Evolutionary conservation across 2,113 vertebrate species (phyloP), one percentile per base, ranked within the genome.

Genomic region (Marmota flaviventris): DNA sequence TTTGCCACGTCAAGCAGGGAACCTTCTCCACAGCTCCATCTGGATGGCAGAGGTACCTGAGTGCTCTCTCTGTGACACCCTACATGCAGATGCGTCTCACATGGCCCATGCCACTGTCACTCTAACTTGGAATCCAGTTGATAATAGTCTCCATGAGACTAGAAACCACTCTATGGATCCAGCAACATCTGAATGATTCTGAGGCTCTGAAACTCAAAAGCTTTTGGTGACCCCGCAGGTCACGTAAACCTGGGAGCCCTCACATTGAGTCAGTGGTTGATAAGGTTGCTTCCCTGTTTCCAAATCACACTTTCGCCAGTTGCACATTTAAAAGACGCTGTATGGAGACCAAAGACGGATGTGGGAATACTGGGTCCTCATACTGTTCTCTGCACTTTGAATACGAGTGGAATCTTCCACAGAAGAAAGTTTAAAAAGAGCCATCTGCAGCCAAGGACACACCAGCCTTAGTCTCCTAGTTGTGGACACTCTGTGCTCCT

Each of bases 81-180:
- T 45, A 45, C 1, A 1, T 45, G 45, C 45, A 45, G 45, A 45
- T 45, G 45, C 0, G 45, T 9, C 39, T 51, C 0, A 5, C 1
- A 2, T 17, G 22, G 14, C 13, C 18, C 18, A 0, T 32, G 42
- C 8, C n/a, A 37, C 13, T 70, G n/a, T 70, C 7, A 39, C n/a
- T 45, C 18, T 45, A 12, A 37, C 32, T 25, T 51, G 77, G n/a
- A 82, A 63, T 8, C 53, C 9, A 12, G 5, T 25, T 18, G 25
- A 37, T 17, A 25, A 48, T 11, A 34, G 2, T 11, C 8, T 27
- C n/a, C 5, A 2, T 8, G 51, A 51, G 42, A 18, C 42, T 51
- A 42, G 27, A 18, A 73, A 6, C 25, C 20, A 12, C 37, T 61
- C 25, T 18, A 12, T 32, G 32, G 11, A n/a, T 89, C 78, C 24